phyloP scores from a whole-genome alignment of 1,140 invertebrate species.

The Meloidogyne chitwoodi region DNA sequence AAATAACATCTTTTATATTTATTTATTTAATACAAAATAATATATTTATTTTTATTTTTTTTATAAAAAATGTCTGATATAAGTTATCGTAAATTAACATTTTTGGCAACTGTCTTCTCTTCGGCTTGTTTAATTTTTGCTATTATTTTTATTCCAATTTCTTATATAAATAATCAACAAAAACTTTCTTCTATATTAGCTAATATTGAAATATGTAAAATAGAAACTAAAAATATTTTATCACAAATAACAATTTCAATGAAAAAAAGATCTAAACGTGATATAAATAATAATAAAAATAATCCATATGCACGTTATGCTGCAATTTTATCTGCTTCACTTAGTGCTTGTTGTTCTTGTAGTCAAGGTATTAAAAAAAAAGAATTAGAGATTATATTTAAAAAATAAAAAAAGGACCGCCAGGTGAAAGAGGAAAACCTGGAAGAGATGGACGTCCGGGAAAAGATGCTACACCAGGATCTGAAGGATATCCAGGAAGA shows the following conservation, averaged over 20 bases:
- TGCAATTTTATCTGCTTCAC: slow-evolving; percentile 16
- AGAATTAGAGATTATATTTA: background rate
- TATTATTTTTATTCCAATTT: slow-evolving; percentile 47
- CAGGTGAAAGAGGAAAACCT: slow-evolving; percentile 17
- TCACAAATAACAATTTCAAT: slow-evolving; percentile 13
- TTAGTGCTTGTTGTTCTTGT: slow-evolving; percentile 52
- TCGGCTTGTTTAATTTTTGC: slow-evolving; percentile 38
- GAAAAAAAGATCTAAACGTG: background rate
- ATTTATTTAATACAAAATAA: too few species aligned
- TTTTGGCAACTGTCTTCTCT: slow-evolving; percentile 42
- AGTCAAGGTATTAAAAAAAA: slow-evolving; percentile 45
- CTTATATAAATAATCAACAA: slow-evolving; percentile 50
- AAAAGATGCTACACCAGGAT: slow-evolving; percentile 36
- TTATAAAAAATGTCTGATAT: too few species aligned
- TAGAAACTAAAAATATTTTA: slow-evolving; percentile 53
- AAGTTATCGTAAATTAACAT: slow-evolving; percentile 31
- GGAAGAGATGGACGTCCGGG: slow-evolving; percentile 33
- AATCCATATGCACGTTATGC: slow-evolving; percentile 37
- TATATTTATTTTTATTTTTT: too few species aligned
- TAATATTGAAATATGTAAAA: slow-evolving; percentile 52
- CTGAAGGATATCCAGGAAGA: slow-evolving; percentile 37
- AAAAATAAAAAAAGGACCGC: slow-evolving; percentile 18
- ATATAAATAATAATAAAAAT: slow-evolving; percentile 11
- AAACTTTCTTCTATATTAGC: slow-evolving; percentile 43
- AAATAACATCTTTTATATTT: too few species aligned